phyloP scores from a whole-genome alignment of 1,140 invertebrate species.

The Vanessa tameamea region DNA sequence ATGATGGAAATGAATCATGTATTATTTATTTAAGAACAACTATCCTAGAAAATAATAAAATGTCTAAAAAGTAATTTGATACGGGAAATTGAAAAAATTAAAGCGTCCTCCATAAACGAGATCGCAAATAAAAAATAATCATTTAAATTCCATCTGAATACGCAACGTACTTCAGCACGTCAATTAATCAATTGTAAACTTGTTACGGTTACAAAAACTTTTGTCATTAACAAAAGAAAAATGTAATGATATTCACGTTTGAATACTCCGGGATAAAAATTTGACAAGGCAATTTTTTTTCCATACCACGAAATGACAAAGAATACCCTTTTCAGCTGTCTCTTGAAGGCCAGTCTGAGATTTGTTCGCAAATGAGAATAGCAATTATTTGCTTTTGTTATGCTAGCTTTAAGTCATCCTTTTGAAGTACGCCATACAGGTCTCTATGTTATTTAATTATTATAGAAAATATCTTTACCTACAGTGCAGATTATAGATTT shows the following conservation, averaged over 20 bases:
- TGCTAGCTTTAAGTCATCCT: constrained; percentile 22
- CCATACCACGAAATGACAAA: constrained; percentile 28
- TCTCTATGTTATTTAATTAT: neutral
- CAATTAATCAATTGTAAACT: neutral
- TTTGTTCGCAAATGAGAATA: constrained; percentile 28
- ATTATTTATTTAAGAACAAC: no score
- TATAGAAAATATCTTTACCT: neutral
- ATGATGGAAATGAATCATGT: no score
- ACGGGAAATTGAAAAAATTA: no score
- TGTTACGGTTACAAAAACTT: constrained; percentile 2
- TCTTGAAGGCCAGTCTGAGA: constrained; percentile 25
- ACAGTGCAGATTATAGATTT: no score
- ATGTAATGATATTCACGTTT: constrained; percentile 24
- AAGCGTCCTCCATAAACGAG: no score
- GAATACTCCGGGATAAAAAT: constrained; percentile 26
- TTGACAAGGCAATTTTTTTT: constrained; percentile 32
- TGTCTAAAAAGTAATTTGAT: no score
- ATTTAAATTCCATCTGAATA: no score
- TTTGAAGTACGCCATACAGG: neutral
- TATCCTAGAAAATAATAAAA: no score
- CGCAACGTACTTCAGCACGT: neutral
- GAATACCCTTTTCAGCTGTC: constrained; percentile 37
- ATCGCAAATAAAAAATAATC: no score
- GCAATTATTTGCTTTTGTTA: constrained; percentile 34
- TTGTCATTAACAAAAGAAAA: constrained; percentile 7